A percentile compares a stretch with the other conserved stretches of the same genome.
phyloP scores from a whole-genome alignment of 2,888 invertebrate genomes.

The Cryptophagus acutangulus region DNA sequence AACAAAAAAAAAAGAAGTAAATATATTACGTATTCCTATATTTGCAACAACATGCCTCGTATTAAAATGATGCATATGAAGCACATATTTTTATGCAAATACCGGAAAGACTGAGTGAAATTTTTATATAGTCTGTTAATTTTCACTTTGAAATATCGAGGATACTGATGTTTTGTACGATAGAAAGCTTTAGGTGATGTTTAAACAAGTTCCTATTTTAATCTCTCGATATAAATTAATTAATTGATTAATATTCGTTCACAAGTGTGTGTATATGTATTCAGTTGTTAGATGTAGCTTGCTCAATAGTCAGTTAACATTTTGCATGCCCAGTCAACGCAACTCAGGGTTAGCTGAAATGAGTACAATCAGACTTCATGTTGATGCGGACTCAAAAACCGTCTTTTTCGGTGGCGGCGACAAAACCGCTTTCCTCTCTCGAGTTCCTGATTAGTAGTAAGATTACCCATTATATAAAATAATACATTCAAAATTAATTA shows the following conservation, averaged over 20 bases:
- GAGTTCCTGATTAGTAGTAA: slow-evolving; percentile 47
- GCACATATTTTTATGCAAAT: slow-evolving; percentile 52
- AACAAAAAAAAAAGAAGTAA: slow-evolving; percentile 36
- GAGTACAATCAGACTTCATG: slow-evolving; percentile 47
- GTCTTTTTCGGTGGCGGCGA: background rate
- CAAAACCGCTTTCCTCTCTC: slow-evolving; percentile 44
- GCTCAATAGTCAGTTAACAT: slow-evolving; percentile 48
- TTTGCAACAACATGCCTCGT: slow-evolving; percentile 47
- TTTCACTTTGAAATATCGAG: slow-evolving; percentile 49
- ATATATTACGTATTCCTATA: slow-evolving; percentile 38
- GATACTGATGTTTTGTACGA: slow-evolving; percentile 50
- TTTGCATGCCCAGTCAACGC: slow-evolving; percentile 46
- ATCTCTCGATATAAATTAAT: slow-evolving; percentile 48
- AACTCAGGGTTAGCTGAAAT: slow-evolving; percentile 50
- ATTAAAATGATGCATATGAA: slow-evolving; percentile 48
- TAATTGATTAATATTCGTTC: slow-evolving; percentile 40
- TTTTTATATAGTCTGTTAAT: slow-evolving; percentile 51
- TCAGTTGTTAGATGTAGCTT: slow-evolving; percentile 50
- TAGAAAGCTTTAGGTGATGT: slow-evolving; percentile 51
- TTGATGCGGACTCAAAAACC: slow-evolving; percentile 7
- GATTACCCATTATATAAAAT: slow-evolving; percentile 22
- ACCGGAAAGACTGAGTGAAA: slow-evolving; percentile 54
- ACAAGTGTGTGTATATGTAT: slow-evolving; percentile 44
- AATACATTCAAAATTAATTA: slow-evolving; percentile 7
- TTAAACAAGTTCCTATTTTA: slow-evolving; percentile 52